phyloP scores from a whole-genome alignment of 1,140 invertebrate species.

The Metaphire vulgaris region DNA sequence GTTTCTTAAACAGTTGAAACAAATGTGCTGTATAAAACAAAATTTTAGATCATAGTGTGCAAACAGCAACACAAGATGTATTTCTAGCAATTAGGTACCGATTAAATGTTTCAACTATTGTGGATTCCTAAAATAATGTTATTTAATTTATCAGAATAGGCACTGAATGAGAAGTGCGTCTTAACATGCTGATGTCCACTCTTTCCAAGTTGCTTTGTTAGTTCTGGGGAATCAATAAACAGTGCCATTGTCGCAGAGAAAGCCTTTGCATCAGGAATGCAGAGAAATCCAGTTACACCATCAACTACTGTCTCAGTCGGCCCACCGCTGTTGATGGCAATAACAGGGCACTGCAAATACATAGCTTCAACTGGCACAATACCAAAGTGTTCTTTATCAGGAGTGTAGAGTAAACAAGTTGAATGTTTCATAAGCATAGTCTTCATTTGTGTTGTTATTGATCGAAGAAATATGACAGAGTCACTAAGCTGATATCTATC shows the following conservation, averaged over 20 bases:
- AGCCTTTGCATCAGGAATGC: conserved; percentile 59
- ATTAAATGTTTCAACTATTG: no score
- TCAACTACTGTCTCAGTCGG: conserved; percentile 86
- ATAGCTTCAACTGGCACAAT: conserved; percentile 99
- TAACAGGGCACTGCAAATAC: conserved; percentile 84
- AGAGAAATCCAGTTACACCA: conserved; percentile 82
- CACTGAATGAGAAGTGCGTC: conserved; percentile 70
- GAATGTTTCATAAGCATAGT: conserved; percentile 68
- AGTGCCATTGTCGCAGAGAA: conserved; percentile 74
- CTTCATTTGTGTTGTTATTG: conserved; percentile 77
- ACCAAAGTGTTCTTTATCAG: conserved; percentile 95
- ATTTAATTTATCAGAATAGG: conserved; percentile 65
- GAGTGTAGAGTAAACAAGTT: conserved; percentile 84
- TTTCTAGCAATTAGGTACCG: no score
- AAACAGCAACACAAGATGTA: no score
- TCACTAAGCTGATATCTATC: conserved; percentile 63
- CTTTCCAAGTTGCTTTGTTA: conserved; percentile 62
- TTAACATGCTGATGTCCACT: conserved; percentile 65
- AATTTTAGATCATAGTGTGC: no score
- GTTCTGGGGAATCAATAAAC: conserved; percentile 57
- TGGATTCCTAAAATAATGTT: no score
- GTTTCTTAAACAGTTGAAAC: no score
- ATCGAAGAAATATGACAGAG: conserved; percentile 75
- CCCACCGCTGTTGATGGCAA: conserved; percentile 91
- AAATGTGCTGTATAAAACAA: no score